These are phyloP conservation scores for Alloplasta piceator DNA, from an alignment of 2,888 invertebrate genomes.

Conservation along the genomic window DNA sequence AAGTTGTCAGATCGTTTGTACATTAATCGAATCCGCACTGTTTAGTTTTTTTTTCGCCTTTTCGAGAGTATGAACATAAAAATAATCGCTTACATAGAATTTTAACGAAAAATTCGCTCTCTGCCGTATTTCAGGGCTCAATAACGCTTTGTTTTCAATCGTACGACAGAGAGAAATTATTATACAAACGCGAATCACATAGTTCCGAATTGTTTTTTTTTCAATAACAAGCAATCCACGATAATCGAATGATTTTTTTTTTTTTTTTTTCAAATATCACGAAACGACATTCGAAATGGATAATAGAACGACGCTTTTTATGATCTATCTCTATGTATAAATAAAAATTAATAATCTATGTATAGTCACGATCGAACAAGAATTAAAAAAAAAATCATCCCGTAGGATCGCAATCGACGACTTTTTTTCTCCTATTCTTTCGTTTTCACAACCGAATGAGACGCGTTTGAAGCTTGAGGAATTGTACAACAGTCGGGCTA, in stretches of 20 bases:
- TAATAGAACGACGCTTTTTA: constrained; percentile 7
- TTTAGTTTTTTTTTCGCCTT: neutral
- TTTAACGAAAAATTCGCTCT: constrained; percentile 5
- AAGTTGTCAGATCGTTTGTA: constrained; percentile 19
- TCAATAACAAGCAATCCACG: constrained; percentile 9
- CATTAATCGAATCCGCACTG: constrained; percentile 14
- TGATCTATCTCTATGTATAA: constrained; percentile 36
- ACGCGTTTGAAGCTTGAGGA: constrained; percentile 72
- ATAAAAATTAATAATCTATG: constrained; percentile 42
- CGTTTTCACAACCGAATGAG: constrained; percentile 80
- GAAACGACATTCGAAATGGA: neutral
- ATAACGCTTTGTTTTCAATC: too few species aligned
- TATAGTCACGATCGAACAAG: constrained; percentile 36
- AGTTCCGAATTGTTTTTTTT: neutral
- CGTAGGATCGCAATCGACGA: constrained; percentile 10
- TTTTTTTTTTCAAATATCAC: constrained; percentile 1
- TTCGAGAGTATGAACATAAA: neutral
- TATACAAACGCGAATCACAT: neutral
- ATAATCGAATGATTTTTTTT: constrained; percentile 34
- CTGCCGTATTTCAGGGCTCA: too few species aligned
- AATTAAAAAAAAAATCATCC: neutral
- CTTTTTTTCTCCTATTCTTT: neutral
- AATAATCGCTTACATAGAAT: neutral
- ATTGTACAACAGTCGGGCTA: constrained; percentile 67
- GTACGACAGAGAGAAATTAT: too few species aligned